Conservation (phyloP, 2,888 invertebrate genomes). For the Nomada fucata region DNA sequence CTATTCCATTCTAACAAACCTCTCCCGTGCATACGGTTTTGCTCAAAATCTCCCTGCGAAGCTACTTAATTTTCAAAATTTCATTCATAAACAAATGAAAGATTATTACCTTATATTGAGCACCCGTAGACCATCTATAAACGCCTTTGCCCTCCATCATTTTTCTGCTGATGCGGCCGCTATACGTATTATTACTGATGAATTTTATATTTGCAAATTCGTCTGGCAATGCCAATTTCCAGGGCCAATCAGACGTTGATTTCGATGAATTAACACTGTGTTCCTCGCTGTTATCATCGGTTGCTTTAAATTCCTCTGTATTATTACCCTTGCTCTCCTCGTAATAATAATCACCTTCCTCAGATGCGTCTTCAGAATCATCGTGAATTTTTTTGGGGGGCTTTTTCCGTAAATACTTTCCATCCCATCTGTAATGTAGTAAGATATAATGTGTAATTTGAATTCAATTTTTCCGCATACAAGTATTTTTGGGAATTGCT, state of each 20-base stretch:
- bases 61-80: constrained; percentile 1
- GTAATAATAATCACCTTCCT: neutral
- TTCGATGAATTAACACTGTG: neutral
- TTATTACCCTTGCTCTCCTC: neutral
- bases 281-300: neutral
- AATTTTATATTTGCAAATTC: constrained; percentile 85
- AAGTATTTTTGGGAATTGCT: neutral
- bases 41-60: constrained; percentile 86
- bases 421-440: constrained; percentile 60
- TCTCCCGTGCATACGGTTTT: constrained; percentile 86
- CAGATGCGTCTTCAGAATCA: constrained; percentile 6
- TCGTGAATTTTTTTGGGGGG: constrained; percentile 4
- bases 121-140: constrained; percentile 87
- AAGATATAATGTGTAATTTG: too few species aligned
- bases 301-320: neutral
- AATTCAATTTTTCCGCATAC: too few species aligned
- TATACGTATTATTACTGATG: constrained; percentile 86
- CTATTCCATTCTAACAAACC: constrained; percentile 86
- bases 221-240: constrained; percentile 74
- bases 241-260: neutral
- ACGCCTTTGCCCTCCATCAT: constrained; percentile 87
- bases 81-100: neutral
- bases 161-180: constrained; percentile 85
- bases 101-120: constrained; percentile 82
- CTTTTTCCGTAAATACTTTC: constrained; percentile 53